Percentiles rank a stretch among this genome's conserved stretches.
phyloP scores from a whole-genome alignment of 2,113 vertebrate species.

The Hippocampus guttulatus region DNA sequence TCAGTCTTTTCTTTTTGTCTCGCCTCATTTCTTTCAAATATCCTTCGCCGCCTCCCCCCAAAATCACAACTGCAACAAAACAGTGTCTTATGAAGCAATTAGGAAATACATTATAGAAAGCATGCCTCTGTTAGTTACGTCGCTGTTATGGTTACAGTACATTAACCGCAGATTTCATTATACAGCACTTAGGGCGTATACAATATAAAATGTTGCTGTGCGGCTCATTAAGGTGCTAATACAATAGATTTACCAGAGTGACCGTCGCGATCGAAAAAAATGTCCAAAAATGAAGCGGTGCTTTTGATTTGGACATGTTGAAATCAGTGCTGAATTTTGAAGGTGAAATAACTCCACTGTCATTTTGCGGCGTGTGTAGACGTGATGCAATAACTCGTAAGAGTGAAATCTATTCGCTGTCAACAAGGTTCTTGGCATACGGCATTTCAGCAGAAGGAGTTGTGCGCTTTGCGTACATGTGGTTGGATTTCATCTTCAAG shows the following conservation, averaged over 20 bases:
- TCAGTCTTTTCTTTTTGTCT: not conserved
- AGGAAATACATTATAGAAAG: not conserved
- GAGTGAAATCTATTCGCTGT: not conserved
- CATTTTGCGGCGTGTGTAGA: not conserved
- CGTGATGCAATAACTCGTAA: not conserved
- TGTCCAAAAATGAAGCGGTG: not conserved
- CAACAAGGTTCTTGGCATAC: not conserved
- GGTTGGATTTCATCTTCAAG: not conserved
- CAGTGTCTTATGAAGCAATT: not conserved
- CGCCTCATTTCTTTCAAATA: not conserved
- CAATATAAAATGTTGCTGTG: not conserved
- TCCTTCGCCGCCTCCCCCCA: not conserved
- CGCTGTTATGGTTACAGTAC: slow-evolving; percentile 1
- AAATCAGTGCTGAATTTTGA: not conserved
- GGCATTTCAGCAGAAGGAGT: not conserved
- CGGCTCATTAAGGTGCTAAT: not conserved
- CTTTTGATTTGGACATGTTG: not conserved
- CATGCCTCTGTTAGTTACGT: not conserved
- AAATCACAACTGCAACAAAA: not conserved
- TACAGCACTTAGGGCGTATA: not conserved
- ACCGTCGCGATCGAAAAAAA: not conserved
- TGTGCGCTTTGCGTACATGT: not conserved
- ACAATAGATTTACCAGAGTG: not conserved
- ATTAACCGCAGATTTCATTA: slow-evolving; percentile 7
- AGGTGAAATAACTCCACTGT: not conserved